Base-by-base conservation (phyloP, 2,113 vertebrate species). In the Aegotheles bennettii region DNA sequence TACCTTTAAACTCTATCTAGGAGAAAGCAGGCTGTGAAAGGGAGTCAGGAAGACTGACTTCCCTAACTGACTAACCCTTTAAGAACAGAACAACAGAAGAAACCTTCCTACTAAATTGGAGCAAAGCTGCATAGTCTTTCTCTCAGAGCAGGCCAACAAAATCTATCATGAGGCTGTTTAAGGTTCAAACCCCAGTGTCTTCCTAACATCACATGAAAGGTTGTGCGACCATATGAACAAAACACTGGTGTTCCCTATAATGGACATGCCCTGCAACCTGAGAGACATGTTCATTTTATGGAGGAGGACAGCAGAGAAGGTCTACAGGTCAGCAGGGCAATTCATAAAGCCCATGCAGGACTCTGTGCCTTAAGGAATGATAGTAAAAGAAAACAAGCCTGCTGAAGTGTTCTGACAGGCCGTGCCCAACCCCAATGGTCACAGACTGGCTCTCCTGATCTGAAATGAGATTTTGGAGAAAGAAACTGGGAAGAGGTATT, bases 241-340 rank as follows among this genome's bases (percentile, higher is more conserved):
- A 84, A 51, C 10, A 9, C 31, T 35, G 24, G 25, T 18, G 51
- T 24, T 63, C 64, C 42, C 26, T 42, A 1, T 33, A 56, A 48
- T 0, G 0, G 11, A 28, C 7, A 9, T 20, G 35, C 17, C 31
- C 21, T 63, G 42, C 40, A 69, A n/a, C 25, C 9, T 63, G 17
- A 48, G 18, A 63, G 11, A 36, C 15, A 15, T 1, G 6, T 11
- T 36, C 15, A 36, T 57, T 36, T 64, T 23, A 45, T 3, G 2
- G 19, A 65, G 8, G 26, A 71, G 9, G 59, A 65, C 33, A 59
- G 43, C 38, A 51, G 13, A 59, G 43, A 51, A 85, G 5, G 7
- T 38, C 13, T 57, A 79, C 51, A 65, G 23, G 9, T 13, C 28
- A 51, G 24, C 33, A 59, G 19, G 36, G 65, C 10, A 45, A 51